A percentile compares a stretch with the other conserved stretches of the same genome.
Evolutionary conservation across 2,113 vertebrate species (phyloP).

Genomic region (Poecile atricapillus): DNA sequence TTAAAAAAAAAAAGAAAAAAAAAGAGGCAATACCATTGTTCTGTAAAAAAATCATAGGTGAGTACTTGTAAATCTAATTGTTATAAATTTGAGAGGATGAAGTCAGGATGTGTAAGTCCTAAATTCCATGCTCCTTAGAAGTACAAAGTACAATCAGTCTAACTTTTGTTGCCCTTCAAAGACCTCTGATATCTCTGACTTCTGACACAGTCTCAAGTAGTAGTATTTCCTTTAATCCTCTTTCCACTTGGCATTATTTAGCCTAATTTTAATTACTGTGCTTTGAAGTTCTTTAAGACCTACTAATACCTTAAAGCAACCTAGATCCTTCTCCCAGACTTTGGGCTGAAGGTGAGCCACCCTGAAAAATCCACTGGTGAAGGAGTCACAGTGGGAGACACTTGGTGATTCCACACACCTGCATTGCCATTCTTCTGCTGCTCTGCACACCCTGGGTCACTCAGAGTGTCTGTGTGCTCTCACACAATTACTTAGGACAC

Average conservation of each 20-base stretch:
- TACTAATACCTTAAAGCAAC: not conserved
- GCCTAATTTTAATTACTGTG: not conserved
- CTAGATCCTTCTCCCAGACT: not conserved
- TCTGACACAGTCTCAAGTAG: not conserved
- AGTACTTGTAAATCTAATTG: not conserved
- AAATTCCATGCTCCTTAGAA: not conserved
- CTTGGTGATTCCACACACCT: not conserved
- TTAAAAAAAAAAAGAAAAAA: not conserved
- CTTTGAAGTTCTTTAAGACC: not conserved
- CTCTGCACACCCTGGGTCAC: not conserved
- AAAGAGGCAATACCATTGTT: not conserved
- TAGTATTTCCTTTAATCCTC: not conserved
- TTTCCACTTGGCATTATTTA: not conserved
- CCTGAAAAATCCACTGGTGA: not conserved
- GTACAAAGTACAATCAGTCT: not conserved
- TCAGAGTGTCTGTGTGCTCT: not conserved
- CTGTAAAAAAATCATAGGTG: not conserved
- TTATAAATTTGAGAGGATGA: not conserved
- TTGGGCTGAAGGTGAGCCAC: not conserved
- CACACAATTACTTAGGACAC: not conserved
- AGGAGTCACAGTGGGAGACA: not conserved
- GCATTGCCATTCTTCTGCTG: not conserved
- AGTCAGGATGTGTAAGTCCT: not conserved
- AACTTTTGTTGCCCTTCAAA: not conserved
- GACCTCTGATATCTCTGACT: not conserved